Base-by-base conservation (phyloP, 2,113 vertebrate species). In the Sciurus niger region DNA sequence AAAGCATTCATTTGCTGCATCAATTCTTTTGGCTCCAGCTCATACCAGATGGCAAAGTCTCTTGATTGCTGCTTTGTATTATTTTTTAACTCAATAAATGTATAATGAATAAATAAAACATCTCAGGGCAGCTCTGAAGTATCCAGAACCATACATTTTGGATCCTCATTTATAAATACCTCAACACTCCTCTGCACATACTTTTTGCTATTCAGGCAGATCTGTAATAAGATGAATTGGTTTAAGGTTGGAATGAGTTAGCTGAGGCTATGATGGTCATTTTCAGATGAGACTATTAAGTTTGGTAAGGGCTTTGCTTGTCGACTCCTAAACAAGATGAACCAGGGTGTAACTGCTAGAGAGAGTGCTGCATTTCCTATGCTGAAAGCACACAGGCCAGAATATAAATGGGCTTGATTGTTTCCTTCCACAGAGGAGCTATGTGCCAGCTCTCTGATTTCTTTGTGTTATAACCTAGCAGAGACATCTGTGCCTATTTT, bases 401-500 rank as follows among this genome's bases (percentile, higher is more conserved):
- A 93, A 95, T 96, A 89, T 78, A 80, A 96, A 93, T 89, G 34
- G 28, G 20, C 67, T 82, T 60, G 17, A 78, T 68, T 90, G 40
- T 92, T 85, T 97, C 89, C 79, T 86, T 76, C 95, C 80, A 83
- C 76, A 79, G 80, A 94, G 68, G 72, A 95, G 87, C 80, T 78
- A 11, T 78, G 37, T 48, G 34, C 87, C 79, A 93, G 77, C 48
- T 34, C 72, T 94, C 73, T 79, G 60, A 88, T 78, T 93, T 95
- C 86, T 95, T 79, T 85, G 68, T 67, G 58, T 10, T 89, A 76
- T 53, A 96, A 90, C 87, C 9, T 58, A 72, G 53, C 32, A 58
- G 55, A 97, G 84, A 95, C 55, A 93, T 83, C 96, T 95, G 96
- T 89, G 37, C 79, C 63, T 98, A 12, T 94, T 97, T 95, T 95